A percentile compares a stretch with the other conserved stretches of the same genome.
Conservation (phyloP, 2,113 vertebrate species). For the Eurypyga helias region DNA sequence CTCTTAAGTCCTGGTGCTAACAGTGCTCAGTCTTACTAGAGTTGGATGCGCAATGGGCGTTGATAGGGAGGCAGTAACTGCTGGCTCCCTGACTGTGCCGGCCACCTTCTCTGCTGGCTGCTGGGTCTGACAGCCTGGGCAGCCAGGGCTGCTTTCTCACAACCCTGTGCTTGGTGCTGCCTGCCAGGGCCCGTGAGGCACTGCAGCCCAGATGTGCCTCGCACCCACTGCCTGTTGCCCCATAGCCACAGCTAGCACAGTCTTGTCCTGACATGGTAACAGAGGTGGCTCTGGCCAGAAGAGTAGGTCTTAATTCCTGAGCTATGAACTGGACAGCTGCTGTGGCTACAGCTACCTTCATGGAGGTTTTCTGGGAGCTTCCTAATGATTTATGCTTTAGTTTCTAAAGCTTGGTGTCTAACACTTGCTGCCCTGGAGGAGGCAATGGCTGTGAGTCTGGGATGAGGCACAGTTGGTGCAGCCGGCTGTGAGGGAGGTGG, state of each 20-base stretch:
- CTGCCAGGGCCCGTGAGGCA: fast-evolving
- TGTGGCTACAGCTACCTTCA: not conserved
- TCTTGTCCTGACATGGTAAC: not conserved
- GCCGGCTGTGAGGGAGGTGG: not conserved
- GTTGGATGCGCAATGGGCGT: not conserved
- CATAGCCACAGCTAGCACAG: not conserved
- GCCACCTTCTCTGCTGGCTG: not conserved
- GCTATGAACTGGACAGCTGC: not conserved
- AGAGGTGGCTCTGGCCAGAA: not conserved
- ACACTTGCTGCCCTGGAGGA: not conserved
- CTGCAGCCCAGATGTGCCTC: not conserved
- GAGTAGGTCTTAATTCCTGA: not conserved
- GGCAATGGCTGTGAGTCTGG: not conserved
- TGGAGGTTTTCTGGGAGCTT: not conserved
- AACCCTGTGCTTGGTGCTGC: not conserved
- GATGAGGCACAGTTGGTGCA: not conserved
- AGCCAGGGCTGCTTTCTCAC: not conserved
- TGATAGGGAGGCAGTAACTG: not conserved
- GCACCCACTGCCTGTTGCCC: fast-evolving
- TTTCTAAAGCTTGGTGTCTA: not conserved
- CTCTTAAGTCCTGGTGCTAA: not conserved
- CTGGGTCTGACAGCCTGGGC: not conserved
- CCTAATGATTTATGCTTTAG: not conserved
- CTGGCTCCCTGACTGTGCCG: fast-evolving
- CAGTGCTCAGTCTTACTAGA: not conserved